Percentiles rank a stretch among this genome's conserved stretches.
Evolutionary conservation across 2,113 vertebrate species (phyloP).

Genomic region (Delphinapterus leucas): DNA sequence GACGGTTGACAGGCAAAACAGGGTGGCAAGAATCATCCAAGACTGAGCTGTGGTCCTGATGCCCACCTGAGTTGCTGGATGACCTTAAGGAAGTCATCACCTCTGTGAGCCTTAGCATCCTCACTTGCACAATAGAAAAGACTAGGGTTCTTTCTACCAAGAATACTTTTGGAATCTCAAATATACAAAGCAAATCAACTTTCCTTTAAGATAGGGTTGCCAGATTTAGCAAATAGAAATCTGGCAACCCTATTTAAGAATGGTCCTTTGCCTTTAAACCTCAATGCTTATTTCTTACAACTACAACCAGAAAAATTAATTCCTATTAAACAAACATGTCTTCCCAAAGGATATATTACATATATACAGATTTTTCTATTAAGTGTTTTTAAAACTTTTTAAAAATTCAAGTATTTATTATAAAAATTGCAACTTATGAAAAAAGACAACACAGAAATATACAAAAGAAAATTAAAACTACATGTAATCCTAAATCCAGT

Average conservation of each 20-base stretch:
- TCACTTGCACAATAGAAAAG: not conserved
- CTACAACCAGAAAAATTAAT: not conserved
- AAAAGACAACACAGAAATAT: not conserved
- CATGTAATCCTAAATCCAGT: not conserved
- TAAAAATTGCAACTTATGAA: not conserved
- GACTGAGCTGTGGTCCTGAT: not conserved
- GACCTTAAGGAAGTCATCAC: not conserved
- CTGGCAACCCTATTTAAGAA: not conserved
- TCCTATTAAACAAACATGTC: not conserved
- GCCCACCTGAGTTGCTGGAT: not conserved
- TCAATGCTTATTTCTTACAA: not conserved
- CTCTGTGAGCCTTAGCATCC: not conserved
- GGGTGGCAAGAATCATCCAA: not conserved
- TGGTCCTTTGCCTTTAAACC: not conserved
- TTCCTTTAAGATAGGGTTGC: not conserved
- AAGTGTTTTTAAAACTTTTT: not conserved
- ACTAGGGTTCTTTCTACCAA: not conserved
- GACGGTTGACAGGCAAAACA: not conserved
- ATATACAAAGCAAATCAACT: not conserved
- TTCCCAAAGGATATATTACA: not conserved
- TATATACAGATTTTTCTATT: not conserved
- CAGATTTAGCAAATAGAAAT: not conserved
- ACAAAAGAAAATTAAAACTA: not conserved
- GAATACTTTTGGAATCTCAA: not conserved
- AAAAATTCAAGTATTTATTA: not conserved